Evolutionary conservation across 2,113 vertebrate species (phyloP).

Genomic region (Oostethus manadensis): DNA sequence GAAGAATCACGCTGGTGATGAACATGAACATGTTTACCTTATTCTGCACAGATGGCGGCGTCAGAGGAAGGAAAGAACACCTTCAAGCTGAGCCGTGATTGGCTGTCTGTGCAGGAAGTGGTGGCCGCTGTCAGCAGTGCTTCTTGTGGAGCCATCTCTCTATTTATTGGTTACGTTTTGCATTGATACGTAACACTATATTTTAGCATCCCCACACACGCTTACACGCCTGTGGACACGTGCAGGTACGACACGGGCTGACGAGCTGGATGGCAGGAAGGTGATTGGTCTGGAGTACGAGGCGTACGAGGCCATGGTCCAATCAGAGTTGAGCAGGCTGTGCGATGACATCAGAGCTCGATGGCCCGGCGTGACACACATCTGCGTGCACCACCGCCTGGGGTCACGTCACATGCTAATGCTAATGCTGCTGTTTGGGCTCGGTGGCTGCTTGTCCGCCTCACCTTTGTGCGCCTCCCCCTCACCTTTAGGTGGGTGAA

Average conservation of each 20-base stretch:
- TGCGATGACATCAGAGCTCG: slow-evolving; percentile 75
- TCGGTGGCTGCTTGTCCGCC: too few species aligned
- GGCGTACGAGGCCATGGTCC: slow-evolving; percentile 85
- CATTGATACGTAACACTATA: background rate
- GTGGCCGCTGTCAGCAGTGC: slow-evolving; percentile 75
- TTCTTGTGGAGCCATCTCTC: slow-evolving; percentile 82
- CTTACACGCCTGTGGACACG: too few species aligned
- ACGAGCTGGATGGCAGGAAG: slow-evolving; percentile 79
- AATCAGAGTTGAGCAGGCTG: slow-evolving; percentile 83
- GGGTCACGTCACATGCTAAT: slow-evolving; percentile 75
- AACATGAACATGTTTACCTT: too few species aligned
- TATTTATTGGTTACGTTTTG: slow-evolving; percentile 77
- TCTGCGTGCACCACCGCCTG: slow-evolving; percentile 85
- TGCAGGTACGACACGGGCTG: slow-evolving; percentile 82
- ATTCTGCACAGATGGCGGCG: slow-evolving; percentile 2
- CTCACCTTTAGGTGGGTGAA: slow-evolving; percentile 68
- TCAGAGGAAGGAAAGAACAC: slow-evolving; percentile 53
- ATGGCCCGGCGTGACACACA: slow-evolving; percentile 79
- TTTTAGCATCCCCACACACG: too few species aligned
- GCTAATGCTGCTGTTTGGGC: background rate
- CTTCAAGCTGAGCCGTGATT: slow-evolving; percentile 76
- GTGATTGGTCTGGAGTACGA: slow-evolving; percentile 87
- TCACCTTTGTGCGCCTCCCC: background rate
- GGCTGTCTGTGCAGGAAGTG: slow-evolving; percentile 78
- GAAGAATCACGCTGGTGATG: background rate